A percentile compares a stretch with the other conserved stretches of the same genome.
phyloP scores from a whole-genome alignment of 2,888 invertebrate genomes.

The Oligia latruncula region DNA sequence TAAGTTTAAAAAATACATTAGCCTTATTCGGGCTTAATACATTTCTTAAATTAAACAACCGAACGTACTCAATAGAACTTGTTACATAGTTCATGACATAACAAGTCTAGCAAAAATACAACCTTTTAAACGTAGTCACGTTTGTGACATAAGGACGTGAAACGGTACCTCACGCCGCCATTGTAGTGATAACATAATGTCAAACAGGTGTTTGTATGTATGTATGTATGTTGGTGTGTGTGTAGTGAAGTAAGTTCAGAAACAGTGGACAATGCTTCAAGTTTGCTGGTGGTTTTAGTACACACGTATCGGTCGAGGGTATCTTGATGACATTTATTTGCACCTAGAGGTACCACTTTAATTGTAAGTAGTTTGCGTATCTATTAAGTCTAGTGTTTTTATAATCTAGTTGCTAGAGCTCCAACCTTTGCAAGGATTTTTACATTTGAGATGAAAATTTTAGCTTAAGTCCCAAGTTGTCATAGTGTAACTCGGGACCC shows the following conservation, averaged over 20 bases:
- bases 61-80: conserved; percentile 9
- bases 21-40: not conserved
- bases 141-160: conserved; percentile 67
- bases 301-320: not conserved
- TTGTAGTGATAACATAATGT: conserved; percentile 54
- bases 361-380: not conserved
- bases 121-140: conserved; percentile 70
- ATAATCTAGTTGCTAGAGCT: not conserved
- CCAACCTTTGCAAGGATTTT: not conserved
- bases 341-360: not conserved
- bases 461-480: not conserved
- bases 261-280: conserved; percentile 12
- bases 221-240: conserved; percentile 40
- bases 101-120: conserved; percentile 29
- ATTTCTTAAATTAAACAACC: not conserved
- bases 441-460: not conserved
- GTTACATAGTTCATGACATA: conserved; percentile 53
- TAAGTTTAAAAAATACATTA: not conserved
- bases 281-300: not conserved
- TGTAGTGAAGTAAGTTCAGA: conserved; percentile 13
- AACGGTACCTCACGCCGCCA: conserved; percentile 69
- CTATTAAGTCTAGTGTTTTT: not conserved
- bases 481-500: not conserved
- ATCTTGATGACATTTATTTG: not conserved
- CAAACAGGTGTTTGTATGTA: conserved; percentile 37